phyloP scores from a whole-genome alignment of 1,140 invertebrate genomes.

The Thereuonema tuberculata region DNA sequence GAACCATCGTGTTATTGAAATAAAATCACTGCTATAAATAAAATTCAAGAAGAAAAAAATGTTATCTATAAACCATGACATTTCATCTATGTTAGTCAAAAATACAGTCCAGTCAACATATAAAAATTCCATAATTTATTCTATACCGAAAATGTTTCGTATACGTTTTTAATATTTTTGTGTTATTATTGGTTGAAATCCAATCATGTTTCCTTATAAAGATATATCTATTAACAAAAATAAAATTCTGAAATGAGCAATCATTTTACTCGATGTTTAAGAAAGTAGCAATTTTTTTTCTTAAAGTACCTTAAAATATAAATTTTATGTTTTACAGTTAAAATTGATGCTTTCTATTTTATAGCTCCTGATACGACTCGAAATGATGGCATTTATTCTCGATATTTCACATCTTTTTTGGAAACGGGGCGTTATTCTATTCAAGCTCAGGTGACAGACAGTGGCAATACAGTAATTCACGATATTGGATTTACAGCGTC shows the following conservation, averaged over 20 bases:
- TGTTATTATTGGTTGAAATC: too few relatives aligned
- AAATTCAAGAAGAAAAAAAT: neutral
- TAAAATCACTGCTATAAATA: too few relatives aligned
- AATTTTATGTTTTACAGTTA: too few relatives aligned
- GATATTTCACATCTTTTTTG: conserved; percentile 3
- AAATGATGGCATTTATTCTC: conserved; percentile 10
- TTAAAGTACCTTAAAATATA: too few relatives aligned
- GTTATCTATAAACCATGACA: neutral
- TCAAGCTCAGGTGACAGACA: neutral
- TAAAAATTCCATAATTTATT: too few relatives aligned
- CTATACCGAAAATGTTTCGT: neutral
- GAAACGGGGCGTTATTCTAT: conserved; percentile 7
- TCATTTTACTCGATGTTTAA: too few relatives aligned
- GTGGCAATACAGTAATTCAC: neutral
- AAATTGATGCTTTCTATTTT: too few relatives aligned
- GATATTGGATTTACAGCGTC: neutral
- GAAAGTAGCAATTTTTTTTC: too few relatives aligned
- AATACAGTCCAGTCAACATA: neutral
- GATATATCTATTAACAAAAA: too few relatives aligned
- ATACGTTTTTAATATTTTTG: neutral
- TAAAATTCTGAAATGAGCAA: too few relatives aligned
- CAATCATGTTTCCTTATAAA: too few relatives aligned
- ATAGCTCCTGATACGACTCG: neutral
- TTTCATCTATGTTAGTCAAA: neutral
- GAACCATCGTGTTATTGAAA: too few relatives aligned